Evolutionary conservation across 2,113 vertebrate genomes (phyloP).

Genomic region (Saimiri boliviensis): DNA sequence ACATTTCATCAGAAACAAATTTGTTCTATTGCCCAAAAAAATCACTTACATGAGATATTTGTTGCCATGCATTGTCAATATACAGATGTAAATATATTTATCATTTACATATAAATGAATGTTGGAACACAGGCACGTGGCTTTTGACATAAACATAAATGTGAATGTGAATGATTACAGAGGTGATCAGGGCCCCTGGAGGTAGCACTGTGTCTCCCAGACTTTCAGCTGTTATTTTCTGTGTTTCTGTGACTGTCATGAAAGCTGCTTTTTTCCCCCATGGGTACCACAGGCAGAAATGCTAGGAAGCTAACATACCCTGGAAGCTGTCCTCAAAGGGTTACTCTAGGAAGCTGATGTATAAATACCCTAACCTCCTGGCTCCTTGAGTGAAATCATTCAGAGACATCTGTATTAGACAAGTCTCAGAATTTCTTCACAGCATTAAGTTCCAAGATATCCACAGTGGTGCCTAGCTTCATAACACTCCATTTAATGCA

Average conservation of each 20-base stretch:
- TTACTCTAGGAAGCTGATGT: rapidly evolving
- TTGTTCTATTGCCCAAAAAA: background rate
- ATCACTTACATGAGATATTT: background rate
- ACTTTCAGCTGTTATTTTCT: too few relatives aligned
- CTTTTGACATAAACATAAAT: background rate
- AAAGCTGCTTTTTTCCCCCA: background rate
- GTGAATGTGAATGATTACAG: background rate
- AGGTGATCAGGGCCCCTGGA: rapidly evolving
- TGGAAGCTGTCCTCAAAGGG: rapidly evolving
- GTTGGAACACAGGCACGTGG: background rate
- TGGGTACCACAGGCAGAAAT: rapidly evolving
- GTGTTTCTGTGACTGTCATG: background rate
- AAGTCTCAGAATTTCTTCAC: background rate
- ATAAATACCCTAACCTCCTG: rapidly evolving
- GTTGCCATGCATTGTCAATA: background rate
- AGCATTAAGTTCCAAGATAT: background rate
- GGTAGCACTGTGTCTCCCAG: background rate
- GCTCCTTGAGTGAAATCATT: background rate
- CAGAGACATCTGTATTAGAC: background rate
- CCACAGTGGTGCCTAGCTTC: background rate
- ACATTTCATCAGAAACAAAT: background rate
- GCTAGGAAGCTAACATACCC: rapidly evolving
- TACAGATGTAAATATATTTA: background rate
- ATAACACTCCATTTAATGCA: too few relatives aligned
- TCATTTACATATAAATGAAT: background rate